Base-by-base conservation (phyloP, 2,113 vertebrate genomes). In the Poicephalus meyeri region DNA sequence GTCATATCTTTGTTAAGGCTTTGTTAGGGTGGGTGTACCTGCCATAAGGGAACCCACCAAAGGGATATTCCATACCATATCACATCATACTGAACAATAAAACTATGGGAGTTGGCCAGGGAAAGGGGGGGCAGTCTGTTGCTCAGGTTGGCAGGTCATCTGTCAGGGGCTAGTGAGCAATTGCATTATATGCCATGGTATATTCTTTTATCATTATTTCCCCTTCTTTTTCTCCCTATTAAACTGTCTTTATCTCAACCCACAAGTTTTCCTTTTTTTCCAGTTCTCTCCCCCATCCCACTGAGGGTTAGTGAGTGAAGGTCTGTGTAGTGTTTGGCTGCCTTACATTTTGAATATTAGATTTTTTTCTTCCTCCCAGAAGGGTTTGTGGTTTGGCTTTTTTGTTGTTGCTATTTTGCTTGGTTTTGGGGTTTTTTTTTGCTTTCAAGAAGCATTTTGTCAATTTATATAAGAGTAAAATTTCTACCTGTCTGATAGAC, bases 161-260 rank as follows among this genome's bases (percentile, higher is more conserved):
- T 1, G 5, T 41, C 61, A 61, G 39, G 0, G 0, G 6, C 6
- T 41, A 26, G 52, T 41, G 14, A 68, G 7, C 6, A 73, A 16
- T 13, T 47, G 20, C 25, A 37, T 7, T 74, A 15, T 37, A 35
- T 10, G 42, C 42, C 35, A 33, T 44, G 33, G 4, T 19, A 42
- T 56, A 42, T 26, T 56, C 13, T 64, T 39, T 28, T 33, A 46
- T 46, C 6, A 37, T 60, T 37, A 19, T 74, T 73, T 66, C 53
- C 11, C 24, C 50, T 68, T 68, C 3, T 42, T 74, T 61, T 55
- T 80, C 26, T 63, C 20, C 17, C 15, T 47, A 16, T 35, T 6
- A 55, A 73, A 13, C 11, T 39, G 16, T 31, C 58, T 70, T 66
- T 20, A 26, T 53, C 20, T 46, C 29, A 3, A 31, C 25, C 17